Percentiles rank a stretch among this genome's conserved stretches.
Evolutionary conservation across 2,113 vertebrate genomes (phyloP).

Genomic region (Dolichotis patagonum): DNA sequence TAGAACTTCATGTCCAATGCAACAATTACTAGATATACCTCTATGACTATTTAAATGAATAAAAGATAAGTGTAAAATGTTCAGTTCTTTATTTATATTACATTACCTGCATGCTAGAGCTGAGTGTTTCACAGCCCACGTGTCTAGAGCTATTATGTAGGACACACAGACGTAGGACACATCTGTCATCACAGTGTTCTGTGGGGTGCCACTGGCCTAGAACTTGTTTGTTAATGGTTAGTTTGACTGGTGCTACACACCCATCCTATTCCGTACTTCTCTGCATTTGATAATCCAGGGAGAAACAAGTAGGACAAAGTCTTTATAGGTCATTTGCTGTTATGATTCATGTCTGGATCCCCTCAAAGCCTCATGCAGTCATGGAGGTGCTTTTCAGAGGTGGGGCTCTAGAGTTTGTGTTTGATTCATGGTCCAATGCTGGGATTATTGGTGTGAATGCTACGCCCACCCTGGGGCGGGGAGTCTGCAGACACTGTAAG

Average conservation of each 20-base stretch:
- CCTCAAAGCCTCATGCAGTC: too few species aligned
- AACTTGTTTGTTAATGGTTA: constrained; percentile 5
- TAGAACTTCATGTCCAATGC: not conserved
- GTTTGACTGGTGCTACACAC: not conserved
- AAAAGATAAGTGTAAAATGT: not conserved
- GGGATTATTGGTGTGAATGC: too few species aligned
- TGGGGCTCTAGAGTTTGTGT: too few species aligned
- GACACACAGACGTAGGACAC: not conserved
- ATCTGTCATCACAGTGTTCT: not conserved
- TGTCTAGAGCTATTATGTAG: not conserved
- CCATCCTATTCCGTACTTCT: not conserved
- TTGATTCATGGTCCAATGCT: too few species aligned
- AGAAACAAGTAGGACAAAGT: not conserved
- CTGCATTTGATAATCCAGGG: not conserved
- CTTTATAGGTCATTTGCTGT: not conserved
- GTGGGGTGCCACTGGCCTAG: not conserved
- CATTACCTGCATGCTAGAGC: not conserved
- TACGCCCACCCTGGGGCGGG: too few species aligned
- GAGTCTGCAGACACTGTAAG: too few species aligned
- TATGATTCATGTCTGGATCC: too few species aligned
- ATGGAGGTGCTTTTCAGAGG: too few species aligned
- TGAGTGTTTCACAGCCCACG: not conserved
- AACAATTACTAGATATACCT: not conserved
- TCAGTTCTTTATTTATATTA: not conserved
- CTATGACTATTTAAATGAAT: not conserved